A percentile compares a stretch with the other conserved stretches of the same genome.
Conservation (phyloP, 1,140 invertebrate genomes). For the Akabosia matsudoensis region DNA sequence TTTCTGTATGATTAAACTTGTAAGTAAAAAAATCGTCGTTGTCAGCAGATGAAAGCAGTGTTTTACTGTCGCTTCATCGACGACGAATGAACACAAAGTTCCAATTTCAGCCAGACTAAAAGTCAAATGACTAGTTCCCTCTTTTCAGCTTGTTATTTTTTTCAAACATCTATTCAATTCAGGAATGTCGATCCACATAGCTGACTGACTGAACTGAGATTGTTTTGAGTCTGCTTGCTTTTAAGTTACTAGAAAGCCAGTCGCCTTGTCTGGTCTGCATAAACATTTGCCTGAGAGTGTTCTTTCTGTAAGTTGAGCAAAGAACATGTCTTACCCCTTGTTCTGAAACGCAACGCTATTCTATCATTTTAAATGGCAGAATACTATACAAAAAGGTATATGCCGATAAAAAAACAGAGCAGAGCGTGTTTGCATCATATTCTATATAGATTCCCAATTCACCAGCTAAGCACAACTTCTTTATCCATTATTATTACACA, state of each 20-base stretch:
- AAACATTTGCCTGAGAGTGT: neutral
- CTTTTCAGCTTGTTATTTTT: neutral
- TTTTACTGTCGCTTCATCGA: neutral
- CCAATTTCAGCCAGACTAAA: neutral
- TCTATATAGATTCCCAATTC: neutral
- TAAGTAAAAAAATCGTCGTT: neutral
- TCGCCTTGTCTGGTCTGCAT: neutral
- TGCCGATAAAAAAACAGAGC: neutral
- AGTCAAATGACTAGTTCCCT: neutral
- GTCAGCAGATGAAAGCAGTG: neutral
- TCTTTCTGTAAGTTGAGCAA: no score
- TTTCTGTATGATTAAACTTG: neutral
- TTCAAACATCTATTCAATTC: neutral
- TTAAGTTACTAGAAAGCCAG: neutral
- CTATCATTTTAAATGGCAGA: neutral
- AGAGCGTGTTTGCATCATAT: neutral
- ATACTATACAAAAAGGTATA: neutral
- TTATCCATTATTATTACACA: neutral
- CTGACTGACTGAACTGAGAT: neutral
- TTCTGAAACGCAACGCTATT: neutral
- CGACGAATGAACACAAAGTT: neutral
- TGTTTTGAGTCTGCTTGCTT: neutral
- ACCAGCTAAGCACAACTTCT: neutral
- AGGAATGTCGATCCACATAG: neutral
- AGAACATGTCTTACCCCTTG: neutral